phyloP scores from a whole-genome alignment of 2,113 vertebrate genomes.

The Acinonyx jubatus region DNA sequence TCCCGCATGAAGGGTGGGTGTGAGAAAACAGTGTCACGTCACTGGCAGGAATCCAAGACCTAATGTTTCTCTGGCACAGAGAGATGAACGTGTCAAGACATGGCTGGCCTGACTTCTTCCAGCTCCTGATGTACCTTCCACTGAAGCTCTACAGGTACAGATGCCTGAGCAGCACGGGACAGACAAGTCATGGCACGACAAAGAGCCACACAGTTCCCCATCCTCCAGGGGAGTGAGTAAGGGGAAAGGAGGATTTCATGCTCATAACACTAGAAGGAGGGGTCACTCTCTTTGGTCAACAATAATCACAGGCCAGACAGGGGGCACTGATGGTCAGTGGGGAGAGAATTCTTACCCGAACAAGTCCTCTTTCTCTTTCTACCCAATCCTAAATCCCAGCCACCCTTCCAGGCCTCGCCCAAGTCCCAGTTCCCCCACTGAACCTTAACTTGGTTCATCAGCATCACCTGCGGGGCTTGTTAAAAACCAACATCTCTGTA shows the following conservation, averaged over 20 bases:
- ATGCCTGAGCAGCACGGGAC: no score
- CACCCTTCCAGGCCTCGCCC: background rate
- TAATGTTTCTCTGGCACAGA: background rate
- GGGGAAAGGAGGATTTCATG: background rate
- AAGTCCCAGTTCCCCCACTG: background rate
- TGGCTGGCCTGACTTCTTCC: background rate
- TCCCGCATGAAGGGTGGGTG: background rate
- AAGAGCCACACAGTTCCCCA: background rate
- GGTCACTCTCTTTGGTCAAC: background rate
- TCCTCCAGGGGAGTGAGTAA: background rate
- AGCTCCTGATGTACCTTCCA: background rate
- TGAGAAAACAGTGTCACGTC: background rate
- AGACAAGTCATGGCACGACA: background rate
- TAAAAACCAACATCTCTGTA: background rate
- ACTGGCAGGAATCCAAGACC: background rate
- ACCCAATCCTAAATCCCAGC: background rate
- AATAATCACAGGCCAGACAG: background rate
- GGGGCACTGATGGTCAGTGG: background rate
- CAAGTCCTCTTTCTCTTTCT: background rate
- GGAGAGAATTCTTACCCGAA: background rate
- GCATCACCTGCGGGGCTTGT: background rate
- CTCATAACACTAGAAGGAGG: background rate
- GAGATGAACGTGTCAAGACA: background rate
- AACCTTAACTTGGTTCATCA: background rate
- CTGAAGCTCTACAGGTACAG: fast-evolving